Base-by-base conservation (phyloP, 2,888 invertebrate species). In the Silvanus unidentatus region DNA sequence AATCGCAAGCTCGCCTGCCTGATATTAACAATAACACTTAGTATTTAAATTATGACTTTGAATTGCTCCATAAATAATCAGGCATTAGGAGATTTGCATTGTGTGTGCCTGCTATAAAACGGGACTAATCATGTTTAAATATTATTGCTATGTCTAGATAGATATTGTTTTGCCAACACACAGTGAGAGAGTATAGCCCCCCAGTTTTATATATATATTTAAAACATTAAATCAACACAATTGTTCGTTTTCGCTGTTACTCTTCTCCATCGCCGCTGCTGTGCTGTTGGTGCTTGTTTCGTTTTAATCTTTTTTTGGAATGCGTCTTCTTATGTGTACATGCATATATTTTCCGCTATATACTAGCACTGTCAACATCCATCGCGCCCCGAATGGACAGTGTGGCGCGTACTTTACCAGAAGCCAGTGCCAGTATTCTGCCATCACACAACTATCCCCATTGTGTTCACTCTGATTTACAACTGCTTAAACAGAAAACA, bases 21-120 rank as follows among this genome's bases (percentile, higher is more conserved):
- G 69, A 69, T 70, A 71, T 71, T 71, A 71, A 71, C 71, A 70
- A 71, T 71, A 71, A 71, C 70, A 71, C 71, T 71, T 71, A 70
- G 70, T 69, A 70, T 70, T 71, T 71, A 71, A 71, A 70, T 71
- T 71, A 71, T 69, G 70, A 70, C 70, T 70, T 70, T 69, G 70
- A 69, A 69, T 70, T 69, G 71, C 69, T 68, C 65, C 70, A 68
- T 70, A 71, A 70, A 71, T 71, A 70, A 69, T 65, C 62, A 59
- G 68, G 70, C 66, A 71, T 70, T 71, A 69, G 69, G 69, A 71
- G 71, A 69, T 70, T 70, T 69, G 69, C 68, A 68, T 65, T 63
- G 62, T n/a, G 63, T 63, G 62, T n/a, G 63, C 63, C 55, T 53
- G 49, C 55, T 47, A 43, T 43, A 42, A 48, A 48, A 59, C 58